A percentile compares a stretch with the other conserved stretches of the same genome.
Conservation (phyloP, 2,888 invertebrate species). For the Liopterus haemorrhoidalis region DNA sequence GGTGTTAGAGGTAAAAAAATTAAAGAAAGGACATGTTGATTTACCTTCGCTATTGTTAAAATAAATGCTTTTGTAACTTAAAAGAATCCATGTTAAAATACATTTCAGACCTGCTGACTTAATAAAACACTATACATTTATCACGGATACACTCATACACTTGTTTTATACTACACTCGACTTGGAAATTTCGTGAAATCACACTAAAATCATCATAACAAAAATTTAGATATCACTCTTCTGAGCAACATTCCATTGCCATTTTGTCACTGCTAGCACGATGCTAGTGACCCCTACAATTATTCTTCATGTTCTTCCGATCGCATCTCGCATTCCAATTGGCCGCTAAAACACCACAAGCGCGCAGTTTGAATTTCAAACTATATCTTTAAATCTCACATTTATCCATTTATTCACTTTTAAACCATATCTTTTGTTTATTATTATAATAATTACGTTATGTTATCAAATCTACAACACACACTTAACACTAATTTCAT, state of each 20-base stretch:
- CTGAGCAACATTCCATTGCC: slow-evolving; percentile 47
- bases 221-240: slow-evolving; percentile 37
- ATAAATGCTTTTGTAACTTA: slow-evolving; percentile 44
- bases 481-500: no score
- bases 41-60: slow-evolving; percentile 47
- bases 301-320: slow-evolving; percentile 18
- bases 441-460: no score
- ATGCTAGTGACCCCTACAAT: slow-evolving; percentile 35
- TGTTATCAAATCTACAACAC: no score
- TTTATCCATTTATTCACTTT: no score
- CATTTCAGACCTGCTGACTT: slow-evolving; percentile 36
- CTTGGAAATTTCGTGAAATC: slow-evolving; percentile 36
- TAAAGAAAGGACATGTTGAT: slow-evolving; percentile 43
- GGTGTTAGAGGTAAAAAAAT: no score
- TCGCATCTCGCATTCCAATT: no score
- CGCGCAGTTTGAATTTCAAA: no score
- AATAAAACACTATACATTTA: slow-evolving; percentile 34
- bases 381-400: no score
- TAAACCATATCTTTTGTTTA: no score
- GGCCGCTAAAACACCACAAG: no score
- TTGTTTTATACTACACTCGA: slow-evolving; percentile 37
- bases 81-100: slow-evolving; percentile 38
- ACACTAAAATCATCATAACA: slow-evolving; percentile 37
- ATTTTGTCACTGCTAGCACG: slow-evolving; percentile 45
- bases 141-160: slow-evolving; percentile 35